Conservation (phyloP, 2,888 invertebrate genomes). For the Dinocampus coccinellae region DNA sequence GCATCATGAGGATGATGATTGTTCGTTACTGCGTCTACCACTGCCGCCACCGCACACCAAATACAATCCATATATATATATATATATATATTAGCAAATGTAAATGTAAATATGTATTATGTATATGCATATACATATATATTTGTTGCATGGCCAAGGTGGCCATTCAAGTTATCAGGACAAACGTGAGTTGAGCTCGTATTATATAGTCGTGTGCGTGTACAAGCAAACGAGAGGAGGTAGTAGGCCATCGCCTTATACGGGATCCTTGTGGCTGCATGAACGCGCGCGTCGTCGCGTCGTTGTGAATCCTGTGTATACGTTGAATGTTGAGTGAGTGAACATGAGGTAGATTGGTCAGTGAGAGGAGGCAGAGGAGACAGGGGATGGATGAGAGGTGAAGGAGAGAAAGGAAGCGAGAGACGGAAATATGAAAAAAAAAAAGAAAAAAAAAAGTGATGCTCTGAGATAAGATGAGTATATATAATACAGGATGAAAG, state of each 20-base stretch:
- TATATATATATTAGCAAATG: slow-evolving; percentile 1
- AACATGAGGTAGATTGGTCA: not conserved
- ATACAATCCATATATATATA: not conserved
- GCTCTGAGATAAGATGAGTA: not conserved
- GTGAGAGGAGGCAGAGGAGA: not conserved
- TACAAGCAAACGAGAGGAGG: slow-evolving; percentile 40
- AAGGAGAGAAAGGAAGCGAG: not conserved
- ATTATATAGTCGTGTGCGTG: slow-evolving; percentile 28
- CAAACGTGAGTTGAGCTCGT: not conserved
- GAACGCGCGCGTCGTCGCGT: not conserved
- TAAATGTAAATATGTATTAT: not conserved
- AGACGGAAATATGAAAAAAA: not conserved
- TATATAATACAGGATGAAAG: not conserved
- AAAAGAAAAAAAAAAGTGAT: not conserved
- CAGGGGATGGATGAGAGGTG: not conserved
- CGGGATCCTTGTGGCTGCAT: slow-evolving; percentile 47
- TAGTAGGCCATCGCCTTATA: slow-evolving; percentile 59
- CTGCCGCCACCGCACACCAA: not conserved
- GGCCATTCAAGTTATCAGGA: not conserved
- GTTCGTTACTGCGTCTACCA: too few species aligned
- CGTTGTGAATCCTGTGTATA: slow-evolving; percentile 2
- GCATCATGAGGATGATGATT: slow-evolving; percentile 5
- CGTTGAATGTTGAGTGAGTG: not conserved
- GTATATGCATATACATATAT: slow-evolving; percentile 3
- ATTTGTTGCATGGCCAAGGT: not conserved